Evolutionary conservation across 2,797 vertebrate genomes (phyloP).

Genomic region (Sebastes steindachneri): DNA sequence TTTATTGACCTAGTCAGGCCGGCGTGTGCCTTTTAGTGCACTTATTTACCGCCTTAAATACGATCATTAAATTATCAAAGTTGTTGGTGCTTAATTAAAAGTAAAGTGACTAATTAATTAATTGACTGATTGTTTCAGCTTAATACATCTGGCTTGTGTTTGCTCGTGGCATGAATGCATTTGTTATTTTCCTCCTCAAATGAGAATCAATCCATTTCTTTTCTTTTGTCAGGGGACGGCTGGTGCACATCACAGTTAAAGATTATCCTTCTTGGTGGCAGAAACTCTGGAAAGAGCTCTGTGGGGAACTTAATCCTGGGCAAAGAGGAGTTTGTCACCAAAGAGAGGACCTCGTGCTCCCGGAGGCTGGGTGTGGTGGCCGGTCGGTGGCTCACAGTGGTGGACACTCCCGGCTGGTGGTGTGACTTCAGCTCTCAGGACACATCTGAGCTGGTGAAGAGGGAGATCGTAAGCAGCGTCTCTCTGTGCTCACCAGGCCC

Average conservation of each 20-base stretch:
- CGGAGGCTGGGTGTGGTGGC: conserved; percentile 49
- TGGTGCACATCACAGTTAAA: conserved; percentile 49
- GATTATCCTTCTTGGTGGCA: conserved; percentile 78
- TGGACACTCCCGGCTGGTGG: conserved; percentile 84
- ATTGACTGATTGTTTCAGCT: background rate
- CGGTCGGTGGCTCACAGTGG: conserved; percentile 67
- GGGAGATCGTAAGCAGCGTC: conserved; percentile 73
- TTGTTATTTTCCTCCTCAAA: background rate
- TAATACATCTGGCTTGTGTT: too few species aligned
- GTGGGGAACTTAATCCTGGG: conserved; percentile 77
- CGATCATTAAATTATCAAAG: background rate
- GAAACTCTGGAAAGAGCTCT: conserved; percentile 76
- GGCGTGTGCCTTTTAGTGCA: too few species aligned
- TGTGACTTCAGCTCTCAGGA: conserved; percentile 71
- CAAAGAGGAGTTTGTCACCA: conserved; percentile 71
- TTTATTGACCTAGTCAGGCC: too few species aligned
- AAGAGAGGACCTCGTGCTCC: conserved; percentile 68
- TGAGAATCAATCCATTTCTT: background rate
- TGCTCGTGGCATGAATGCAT: background rate
- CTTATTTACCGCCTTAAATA: too few species aligned
- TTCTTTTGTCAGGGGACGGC: conserved; percentile 30
- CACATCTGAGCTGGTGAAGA: conserved; percentile 64
- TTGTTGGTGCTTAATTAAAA: background rate
- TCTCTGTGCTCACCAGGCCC: conserved; percentile 77
- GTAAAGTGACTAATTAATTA: background rate